Conservation (phyloP, 92 coral and sea anemone species). For the Blastomussa wellsi region DNA sequence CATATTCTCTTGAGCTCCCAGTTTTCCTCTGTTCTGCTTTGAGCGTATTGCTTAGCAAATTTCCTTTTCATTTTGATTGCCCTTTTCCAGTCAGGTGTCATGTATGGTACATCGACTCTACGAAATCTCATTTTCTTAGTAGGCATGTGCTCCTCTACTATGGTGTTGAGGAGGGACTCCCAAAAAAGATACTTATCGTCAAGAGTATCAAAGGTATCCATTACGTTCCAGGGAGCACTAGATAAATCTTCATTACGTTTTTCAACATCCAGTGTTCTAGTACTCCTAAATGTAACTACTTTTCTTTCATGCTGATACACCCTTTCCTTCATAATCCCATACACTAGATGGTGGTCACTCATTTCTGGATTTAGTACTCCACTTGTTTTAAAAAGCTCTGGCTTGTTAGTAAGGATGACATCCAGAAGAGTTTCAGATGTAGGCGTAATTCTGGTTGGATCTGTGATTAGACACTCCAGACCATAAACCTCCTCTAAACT, state of each 20-base stretch:
- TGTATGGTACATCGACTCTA: conserved; percentile 39
- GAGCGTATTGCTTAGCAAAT: conserved; percentile 47
- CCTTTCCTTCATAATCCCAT: conserved; percentile 43
- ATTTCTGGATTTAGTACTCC: conserved; percentile 43
- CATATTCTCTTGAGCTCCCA: conserved; percentile 53
- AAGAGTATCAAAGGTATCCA: conserved; percentile 14
- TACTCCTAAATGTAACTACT: conserved; percentile 43
- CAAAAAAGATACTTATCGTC: conserved; percentile 35
- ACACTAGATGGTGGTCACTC: conserved; percentile 47
- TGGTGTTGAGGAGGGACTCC: conserved; percentile 22
- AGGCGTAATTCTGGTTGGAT: conserved; percentile 28
- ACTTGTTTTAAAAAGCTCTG: conserved; percentile 15
- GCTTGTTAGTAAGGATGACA: conserved; percentile 26
- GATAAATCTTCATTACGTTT: conserved; percentile 35
- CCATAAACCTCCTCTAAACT: conserved; percentile 29
- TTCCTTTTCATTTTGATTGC: conserved; percentile 45
- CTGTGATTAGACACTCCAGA: conserved; percentile 26
- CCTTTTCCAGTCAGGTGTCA: conserved; percentile 46
- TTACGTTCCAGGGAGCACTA: conserved; percentile 39
- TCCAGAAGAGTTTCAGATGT: conserved; percentile 38
- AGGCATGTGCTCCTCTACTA: conserved; percentile 39
- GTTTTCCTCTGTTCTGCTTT: conserved; percentile 15
- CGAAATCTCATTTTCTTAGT: conserved; percentile 46
- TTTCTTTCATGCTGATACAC: conserved; percentile 31
- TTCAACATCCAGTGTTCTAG: conserved; percentile 22